Evolutionary conservation across 2,888 invertebrate genomes (phyloP).

Genomic region (Zygothrica quintamaculata): DNA sequence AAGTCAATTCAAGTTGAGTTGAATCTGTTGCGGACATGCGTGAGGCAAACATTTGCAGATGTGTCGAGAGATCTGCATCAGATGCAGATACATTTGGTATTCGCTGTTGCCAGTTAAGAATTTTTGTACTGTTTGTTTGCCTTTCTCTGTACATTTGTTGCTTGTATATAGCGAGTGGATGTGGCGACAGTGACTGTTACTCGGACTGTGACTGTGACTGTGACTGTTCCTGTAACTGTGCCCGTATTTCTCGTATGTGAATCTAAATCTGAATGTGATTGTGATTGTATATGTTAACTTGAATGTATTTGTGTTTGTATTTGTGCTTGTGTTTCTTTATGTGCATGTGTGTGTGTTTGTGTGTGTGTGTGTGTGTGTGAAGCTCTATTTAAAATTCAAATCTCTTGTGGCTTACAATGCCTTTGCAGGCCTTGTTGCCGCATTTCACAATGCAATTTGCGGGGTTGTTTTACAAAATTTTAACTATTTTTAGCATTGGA

Average conservation of each 20-base stretch:
- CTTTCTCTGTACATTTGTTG: slow-evolving; percentile 26
- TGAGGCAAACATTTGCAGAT: slow-evolving; percentile 57
- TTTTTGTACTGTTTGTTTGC: slow-evolving; percentile 56
- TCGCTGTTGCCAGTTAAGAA: slow-evolving; percentile 58
- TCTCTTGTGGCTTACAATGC: slow-evolving; percentile 70
- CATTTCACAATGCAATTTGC: slow-evolving; percentile 66
- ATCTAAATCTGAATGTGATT: not conserved
- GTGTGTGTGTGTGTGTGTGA: slow-evolving; percentile 35
- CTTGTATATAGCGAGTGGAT: not conserved
- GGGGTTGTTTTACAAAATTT: slow-evolving; percentile 55
- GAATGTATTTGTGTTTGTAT: not conserved
- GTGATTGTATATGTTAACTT: not conserved
- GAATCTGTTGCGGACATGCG: slow-evolving; percentile 33
- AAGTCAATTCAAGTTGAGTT: slow-evolving; percentile 25
- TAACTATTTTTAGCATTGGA: slow-evolving; percentile 19
- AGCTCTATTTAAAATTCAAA: slow-evolving; percentile 75
- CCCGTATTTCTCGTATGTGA: slow-evolving; percentile 14
- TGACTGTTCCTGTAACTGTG: not conserved
- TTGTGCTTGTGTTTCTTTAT: slow-evolving; percentile 2
- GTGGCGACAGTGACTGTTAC: not conserved
- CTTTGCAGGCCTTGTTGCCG: slow-evolving; percentile 57
- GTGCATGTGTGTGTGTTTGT: slow-evolving; percentile 28
- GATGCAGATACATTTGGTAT: slow-evolving; percentile 60
- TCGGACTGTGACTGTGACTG: too few species aligned
- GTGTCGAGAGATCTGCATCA: slow-evolving; percentile 59